phyloP scores from a whole-genome alignment of 2,888 invertebrate genomes.

The Notocelia uddmanniana region DNA sequence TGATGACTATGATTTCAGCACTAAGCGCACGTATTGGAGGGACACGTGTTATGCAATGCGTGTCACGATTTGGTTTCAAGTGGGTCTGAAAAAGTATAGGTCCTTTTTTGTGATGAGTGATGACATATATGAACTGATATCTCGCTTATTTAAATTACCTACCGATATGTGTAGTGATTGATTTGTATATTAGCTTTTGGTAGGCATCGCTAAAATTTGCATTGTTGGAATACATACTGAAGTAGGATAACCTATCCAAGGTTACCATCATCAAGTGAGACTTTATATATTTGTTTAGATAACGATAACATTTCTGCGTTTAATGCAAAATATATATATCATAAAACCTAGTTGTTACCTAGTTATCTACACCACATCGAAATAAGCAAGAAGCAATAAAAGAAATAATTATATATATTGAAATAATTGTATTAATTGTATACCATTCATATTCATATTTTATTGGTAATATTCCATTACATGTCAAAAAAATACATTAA shows the following conservation, averaged over 20 bases:
- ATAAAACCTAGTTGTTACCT: too few species aligned
- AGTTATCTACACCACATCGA: too few species aligned
- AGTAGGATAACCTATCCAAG: slow-evolving; percentile 2
- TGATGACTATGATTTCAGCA: slow-evolving; percentile 27
- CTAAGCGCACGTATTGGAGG: slow-evolving; percentile 19
- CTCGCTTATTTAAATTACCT: background rate
- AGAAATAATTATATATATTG: too few species aligned
- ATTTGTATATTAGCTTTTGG: background rate
- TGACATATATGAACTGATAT: background rate
- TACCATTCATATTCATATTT: too few species aligned
- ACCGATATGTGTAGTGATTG: background rate
- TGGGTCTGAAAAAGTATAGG: slow-evolving; percentile 1
- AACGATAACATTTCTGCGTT: slow-evolving; percentile 9
- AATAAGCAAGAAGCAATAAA: too few species aligned
- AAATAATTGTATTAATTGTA: too few species aligned
- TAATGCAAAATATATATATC: too few species aligned
- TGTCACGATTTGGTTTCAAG: slow-evolving; percentile 13
- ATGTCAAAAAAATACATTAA: too few species aligned
- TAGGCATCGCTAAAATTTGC: background rate
- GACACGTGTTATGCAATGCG: slow-evolving; percentile 27
- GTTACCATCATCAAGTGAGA: slow-evolving; percentile 13
- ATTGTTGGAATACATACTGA: background rate
- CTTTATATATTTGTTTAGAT: slow-evolving; percentile 28
- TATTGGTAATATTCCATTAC: too few species aligned
- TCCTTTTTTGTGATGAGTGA: background rate